Evolutionary conservation across 2,113 vertebrate species (phyloP).

Genomic region (Ciconia stormi): DNA sequence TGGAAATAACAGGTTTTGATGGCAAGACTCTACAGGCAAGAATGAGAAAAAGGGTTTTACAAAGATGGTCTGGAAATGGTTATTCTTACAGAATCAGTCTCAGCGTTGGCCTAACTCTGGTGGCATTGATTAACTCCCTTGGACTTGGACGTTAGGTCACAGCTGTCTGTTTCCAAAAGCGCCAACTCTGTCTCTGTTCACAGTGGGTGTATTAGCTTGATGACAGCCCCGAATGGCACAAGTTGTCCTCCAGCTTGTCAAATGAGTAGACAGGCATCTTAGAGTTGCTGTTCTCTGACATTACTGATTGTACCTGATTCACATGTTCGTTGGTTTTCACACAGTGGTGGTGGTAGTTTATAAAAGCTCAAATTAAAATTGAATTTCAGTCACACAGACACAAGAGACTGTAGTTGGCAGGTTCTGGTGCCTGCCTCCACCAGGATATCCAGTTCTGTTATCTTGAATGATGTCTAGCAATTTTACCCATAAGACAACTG

Average conservation of each 20-base stretch:
- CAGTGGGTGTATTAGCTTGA: background rate
- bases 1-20: background rate
- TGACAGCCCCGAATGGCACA: too few relatives aligned
- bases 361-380: background rate
- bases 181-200: background rate
- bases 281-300: background rate
- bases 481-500: background rate
- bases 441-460: background rate
- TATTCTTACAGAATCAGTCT: background rate
- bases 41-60: background rate
- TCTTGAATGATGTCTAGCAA: background rate
- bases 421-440: background rate
- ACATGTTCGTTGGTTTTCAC: background rate
- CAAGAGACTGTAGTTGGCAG: background rate
- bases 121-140: background rate
- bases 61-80: background rate
- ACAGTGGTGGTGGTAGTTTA: background rate
- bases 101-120: background rate
- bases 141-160: background rate
- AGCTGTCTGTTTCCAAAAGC: background rate
- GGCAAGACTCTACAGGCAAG: background rate
- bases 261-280: background rate
- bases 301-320: background rate
- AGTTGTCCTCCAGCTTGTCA: background rate
- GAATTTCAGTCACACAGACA: background rate